Base-by-base conservation (phyloP, 2,797 vertebrate genomes). In the Myioborus melanocephalus region DNA sequence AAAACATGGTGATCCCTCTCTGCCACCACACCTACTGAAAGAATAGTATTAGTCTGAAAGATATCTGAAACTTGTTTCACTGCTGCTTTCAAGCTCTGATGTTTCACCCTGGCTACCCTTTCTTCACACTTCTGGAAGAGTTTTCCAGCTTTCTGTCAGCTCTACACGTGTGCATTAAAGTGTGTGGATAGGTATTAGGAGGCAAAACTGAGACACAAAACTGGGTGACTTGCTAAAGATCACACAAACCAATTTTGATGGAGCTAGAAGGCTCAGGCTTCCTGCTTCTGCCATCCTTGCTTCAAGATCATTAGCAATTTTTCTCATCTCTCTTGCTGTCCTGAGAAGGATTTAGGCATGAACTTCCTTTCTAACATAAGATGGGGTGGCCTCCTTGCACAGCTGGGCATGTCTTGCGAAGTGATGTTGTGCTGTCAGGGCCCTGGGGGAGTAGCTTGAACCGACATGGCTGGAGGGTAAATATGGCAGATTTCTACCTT, bases 401-500 rank as follows among this genome's bases (percentile, higher is more conserved):
- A 53, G 49, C 37, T 28, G 52, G 56, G 3, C 27, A 12, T 19
- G 14, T 44, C 41, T 80, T 53, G 27, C 35, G 18, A 60, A 93
- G 60, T 8, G 26, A 30, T 61, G 34, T 68, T 60, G 28, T 52
- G 57, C 64, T 82, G 12, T 63, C 59, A 50, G 39, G 20, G 59
- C 27, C 28, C n/a, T 1, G 0, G 6, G 41, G 59, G 39, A 64
- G 20, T 26, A 27, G 30, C 34, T 84, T 55, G 49, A 28, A 19
- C 28, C 81, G 66, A 83, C 44, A 8, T 16, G 50, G 41, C 79
- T 84, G 52, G 55, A 75, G 69, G 57, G 55, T 71, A 57, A 87
- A 77, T 71, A 68, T n/a, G 57, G 39, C 61, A 83, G 65, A 63
- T 34, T 85, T 91, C 76, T 71, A 43, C 70, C 70, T 83, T 83